These are phyloP conservation scores for Vollenhovia emeryi DNA, from an alignment of 1,140 invertebrate genomes.

Conservation along the genomic window DNA sequence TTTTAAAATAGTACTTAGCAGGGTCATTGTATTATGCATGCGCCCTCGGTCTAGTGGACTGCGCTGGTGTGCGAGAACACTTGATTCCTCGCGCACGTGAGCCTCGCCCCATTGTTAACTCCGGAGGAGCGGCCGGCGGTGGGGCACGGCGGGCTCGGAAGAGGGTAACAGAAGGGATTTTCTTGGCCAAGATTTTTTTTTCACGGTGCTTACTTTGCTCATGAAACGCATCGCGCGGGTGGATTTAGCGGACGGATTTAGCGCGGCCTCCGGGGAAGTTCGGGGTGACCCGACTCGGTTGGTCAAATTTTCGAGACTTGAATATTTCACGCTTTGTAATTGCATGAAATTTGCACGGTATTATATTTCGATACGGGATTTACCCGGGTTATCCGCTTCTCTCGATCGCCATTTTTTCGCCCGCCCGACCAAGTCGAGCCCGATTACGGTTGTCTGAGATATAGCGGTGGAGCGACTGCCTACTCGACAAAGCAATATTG, in stretches of 20 bases:
- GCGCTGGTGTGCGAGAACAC: conserved; percentile 83
- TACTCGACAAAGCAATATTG: conserved; percentile 77
- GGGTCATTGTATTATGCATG: conserved; percentile 87
- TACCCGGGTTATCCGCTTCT: neutral
- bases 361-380: neutral
- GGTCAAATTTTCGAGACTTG: conserved; percentile 13
- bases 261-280: neutral
- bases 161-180: conserved; percentile 72
- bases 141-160: conserved; percentile 20
- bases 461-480: conserved; percentile 71
- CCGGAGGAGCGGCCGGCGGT: conserved; percentile 70
- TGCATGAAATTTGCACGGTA: neutral
- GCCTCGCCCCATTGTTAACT: conserved; percentile 84
- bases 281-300: neutral
- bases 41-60: conserved; percentile 80
- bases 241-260: conserved; percentile 57
- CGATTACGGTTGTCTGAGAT: conserved; percentile 79
- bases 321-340: conserved; percentile 11
- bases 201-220: conserved; percentile 71
- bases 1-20: conserved; percentile 87
- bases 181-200: conserved; percentile 80
- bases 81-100: conserved; percentile 86
- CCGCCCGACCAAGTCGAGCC: conserved; percentile 66
- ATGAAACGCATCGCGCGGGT: conserved; percentile 47
- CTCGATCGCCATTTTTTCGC: conserved; percentile 58